Evolutionary conservation across 2,797 vertebrate genomes (phyloP), one percentile per base, ranked within the genome.

Genomic region (Rhinogobio ventralis): DNA sequence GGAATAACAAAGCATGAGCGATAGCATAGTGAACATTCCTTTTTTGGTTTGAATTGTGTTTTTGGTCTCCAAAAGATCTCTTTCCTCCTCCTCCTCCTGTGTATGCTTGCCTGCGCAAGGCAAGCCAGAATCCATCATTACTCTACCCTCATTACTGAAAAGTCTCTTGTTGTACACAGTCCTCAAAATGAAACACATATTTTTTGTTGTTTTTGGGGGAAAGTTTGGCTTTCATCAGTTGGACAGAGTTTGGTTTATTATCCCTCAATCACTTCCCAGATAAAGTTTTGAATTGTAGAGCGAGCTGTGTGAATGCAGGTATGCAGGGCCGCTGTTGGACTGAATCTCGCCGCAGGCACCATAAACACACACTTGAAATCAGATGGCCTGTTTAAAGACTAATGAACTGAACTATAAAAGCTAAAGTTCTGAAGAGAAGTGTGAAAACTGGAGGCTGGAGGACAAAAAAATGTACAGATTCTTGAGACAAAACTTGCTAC

Each of bases 31-130:
- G 36, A 85, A 69, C 57, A 93, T 93, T 88, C 93, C 94, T 95
- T 95, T 92, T 96, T 94, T 95, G 94, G 95, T 93, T 88, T 90
- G 80, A 90, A 90, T 85, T 88, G 88, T 89, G 87, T 86, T 86
- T 86, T 83, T 74, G 73, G 36, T 79, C 67, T 84, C 81, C 69
- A 77, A 42, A 74, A 46, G 57, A 74, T 30, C 49, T 73, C 79
- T 88, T 82, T 79, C 88, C 62, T 86, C 79, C 86, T 86, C 79
- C 86, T 92, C 82, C 81, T 51, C 84, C 20, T 89, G 83, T 91
- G 87, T 91, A 92, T 88, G 88, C 90, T 91, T 85, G 83, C 86
- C 89, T 86, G 88, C 86, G 90, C 92, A 92, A 92, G 90, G 60
- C 87, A 89, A 89, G 79, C 86, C 66, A 85, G 82, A 85, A 67